Percentiles rank a stretch among this genome's conserved stretches.
Conservation (phyloP, 2,888 invertebrate species). For the Brachylomia viminalis region DNA sequence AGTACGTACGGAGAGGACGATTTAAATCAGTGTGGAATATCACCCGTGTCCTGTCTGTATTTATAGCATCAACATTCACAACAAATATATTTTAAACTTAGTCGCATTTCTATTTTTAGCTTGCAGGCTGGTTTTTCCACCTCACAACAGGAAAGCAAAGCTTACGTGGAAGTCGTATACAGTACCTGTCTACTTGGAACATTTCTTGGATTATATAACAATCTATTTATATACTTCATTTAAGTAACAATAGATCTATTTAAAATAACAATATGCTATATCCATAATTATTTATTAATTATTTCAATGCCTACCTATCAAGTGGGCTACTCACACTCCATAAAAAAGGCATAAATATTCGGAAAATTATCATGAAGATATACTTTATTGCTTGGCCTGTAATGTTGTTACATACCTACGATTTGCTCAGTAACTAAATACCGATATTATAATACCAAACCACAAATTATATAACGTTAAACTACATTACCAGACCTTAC, state of each 20-base stretch:
- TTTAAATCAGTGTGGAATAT: background rate
- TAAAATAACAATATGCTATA: background rate
- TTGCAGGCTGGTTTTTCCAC: conserved; percentile 33
- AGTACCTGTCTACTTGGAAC: conserved; percentile 7
- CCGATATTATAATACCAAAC: background rate
- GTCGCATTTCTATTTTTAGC: conserved; percentile 13
- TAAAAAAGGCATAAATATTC: background rate
- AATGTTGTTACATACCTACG: background rate
- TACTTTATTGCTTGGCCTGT: background rate
- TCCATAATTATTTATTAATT: background rate
- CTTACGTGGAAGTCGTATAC: conserved; percentile 1
- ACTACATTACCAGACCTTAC: background rate
- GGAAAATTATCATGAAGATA: background rate
- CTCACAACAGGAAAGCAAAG: conserved; percentile 21
- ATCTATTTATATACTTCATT: background rate
- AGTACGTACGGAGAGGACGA: no score
- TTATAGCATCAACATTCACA: conserved; percentile 5
- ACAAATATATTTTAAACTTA: conserved; percentile 7
- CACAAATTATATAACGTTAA: no score
- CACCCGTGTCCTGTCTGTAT: background rate
- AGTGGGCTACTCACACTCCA: background rate
- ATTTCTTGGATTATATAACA: conserved; percentile 7
- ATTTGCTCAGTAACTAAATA: conserved; percentile 2
- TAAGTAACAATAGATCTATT: no score
- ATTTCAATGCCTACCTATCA: background rate